These are phyloP conservation scores for Tiliqua scincoides DNA, from an alignment of 2,113 vertebrate species.

Conservation along the genomic window DNA sequence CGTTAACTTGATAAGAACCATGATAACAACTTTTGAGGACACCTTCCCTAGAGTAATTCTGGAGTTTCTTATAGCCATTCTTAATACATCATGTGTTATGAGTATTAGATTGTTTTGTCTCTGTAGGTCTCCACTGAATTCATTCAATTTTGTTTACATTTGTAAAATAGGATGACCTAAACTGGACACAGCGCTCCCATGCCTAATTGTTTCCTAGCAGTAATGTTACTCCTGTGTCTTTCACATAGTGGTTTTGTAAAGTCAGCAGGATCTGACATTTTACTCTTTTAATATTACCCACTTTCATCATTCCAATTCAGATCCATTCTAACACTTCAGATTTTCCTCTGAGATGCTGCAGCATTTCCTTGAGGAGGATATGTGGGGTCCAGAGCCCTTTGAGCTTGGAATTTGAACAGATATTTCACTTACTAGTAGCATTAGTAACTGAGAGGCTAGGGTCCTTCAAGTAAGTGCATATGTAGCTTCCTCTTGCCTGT, in stretches of 20 bases:
- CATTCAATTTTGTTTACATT: background rate
- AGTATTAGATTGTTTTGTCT: background rate
- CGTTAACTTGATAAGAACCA: background rate
- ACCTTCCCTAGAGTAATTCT: background rate
- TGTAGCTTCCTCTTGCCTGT: background rate
- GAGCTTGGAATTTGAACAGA: background rate
- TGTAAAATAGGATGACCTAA: background rate
- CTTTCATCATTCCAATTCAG: background rate
- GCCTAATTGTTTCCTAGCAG: background rate
- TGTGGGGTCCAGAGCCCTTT: background rate
- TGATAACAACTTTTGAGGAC: background rate
- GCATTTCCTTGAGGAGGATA: background rate
- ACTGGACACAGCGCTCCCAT: background rate
- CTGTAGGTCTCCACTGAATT: background rate
- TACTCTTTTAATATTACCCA: background rate
- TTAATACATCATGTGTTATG: background rate
- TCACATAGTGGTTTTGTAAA: background rate
- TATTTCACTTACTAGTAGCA: background rate
- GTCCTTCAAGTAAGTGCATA: background rate
- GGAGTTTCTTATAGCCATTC: background rate
- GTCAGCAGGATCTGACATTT: background rate
- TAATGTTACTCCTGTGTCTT: background rate
- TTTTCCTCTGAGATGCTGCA: background rate
- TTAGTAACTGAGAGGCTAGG: background rate
- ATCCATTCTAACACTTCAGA: background rate